These are phyloP conservation scores for Pogonomyrmex barbatus DNA, from an alignment of 1,140 invertebrate genomes.

Conservation along the genomic window DNA sequence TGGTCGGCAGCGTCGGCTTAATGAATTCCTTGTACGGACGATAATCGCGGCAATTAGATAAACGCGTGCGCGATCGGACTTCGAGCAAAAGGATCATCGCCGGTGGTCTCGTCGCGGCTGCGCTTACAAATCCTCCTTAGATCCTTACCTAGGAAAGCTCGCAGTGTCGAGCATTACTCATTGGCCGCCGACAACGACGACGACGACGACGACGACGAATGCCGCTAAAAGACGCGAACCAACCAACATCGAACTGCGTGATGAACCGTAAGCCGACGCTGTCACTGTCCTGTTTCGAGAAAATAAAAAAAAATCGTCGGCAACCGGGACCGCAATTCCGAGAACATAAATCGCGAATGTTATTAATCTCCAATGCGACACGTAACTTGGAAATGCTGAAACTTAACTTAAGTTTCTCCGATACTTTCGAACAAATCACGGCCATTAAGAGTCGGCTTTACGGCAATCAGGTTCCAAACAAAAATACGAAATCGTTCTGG, in stretches of 20 bases:
- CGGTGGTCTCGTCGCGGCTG: constrained; percentile 39
- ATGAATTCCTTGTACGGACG: constrained; percentile 56
- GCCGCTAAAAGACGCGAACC: constrained; percentile 14
- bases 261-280: constrained; percentile 31
- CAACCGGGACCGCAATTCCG: background rate
- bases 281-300: constrained; percentile 5
- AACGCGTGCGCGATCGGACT: constrained; percentile 35
- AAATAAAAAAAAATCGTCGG: constrained; percentile 32
- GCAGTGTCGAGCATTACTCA: constrained; percentile 51
- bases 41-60: constrained; percentile 56
- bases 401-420: background rate
- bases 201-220: constrained; percentile 23
- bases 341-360: constrained; percentile 37
- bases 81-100: constrained; percentile 16
- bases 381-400: background rate
- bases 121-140: constrained; percentile 67
- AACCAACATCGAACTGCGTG: constrained; percentile 31
- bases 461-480: background rate
- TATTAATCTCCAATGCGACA: constrained; percentile 27
- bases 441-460: background rate
- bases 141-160: constrained; percentile 52
- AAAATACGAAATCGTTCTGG: background rate
- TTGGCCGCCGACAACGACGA: constrained; percentile 33
- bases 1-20: background rate
- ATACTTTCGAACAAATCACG: constrained; percentile 3